Conservation (phyloP, 2,888 invertebrate species). For the Eupithecia abbreviata region DNA sequence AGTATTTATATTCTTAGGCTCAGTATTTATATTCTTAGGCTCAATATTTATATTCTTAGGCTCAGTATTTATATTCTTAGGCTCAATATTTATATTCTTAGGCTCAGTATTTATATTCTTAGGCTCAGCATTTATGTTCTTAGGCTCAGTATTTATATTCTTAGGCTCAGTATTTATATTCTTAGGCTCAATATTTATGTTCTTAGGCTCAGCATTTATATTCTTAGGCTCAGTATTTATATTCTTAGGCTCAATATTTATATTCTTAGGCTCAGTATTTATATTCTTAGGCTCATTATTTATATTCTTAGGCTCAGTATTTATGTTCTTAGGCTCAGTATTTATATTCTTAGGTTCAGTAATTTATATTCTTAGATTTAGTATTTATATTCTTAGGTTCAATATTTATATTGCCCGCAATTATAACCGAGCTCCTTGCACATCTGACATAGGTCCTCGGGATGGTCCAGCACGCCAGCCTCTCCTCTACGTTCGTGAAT, state of each 20-base stretch:
- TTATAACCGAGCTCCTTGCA: constrained; percentile 54
- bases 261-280: neutral
- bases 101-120: neutral
- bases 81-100: neutral
- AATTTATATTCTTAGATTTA: neutral
- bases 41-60: neutral
- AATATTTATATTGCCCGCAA: constrained; percentile 43
- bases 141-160: neutral
- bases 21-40: neutral
- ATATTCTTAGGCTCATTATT: neutral
- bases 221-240: neutral
- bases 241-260: neutral
- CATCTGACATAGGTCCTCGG: constrained; percentile 55
- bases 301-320: neutral
- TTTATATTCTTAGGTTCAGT: neutral
- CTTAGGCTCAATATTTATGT: too few species aligned
- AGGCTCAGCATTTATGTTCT: neutral
- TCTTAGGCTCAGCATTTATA: neutral
- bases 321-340: neutral
- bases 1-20: neutral
- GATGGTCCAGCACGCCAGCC: constrained; percentile 47
- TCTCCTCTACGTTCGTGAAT: constrained; percentile 26
- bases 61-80: neutral
- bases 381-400: neutral
- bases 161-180: neutral